Percentiles rank a stretch among this genome's conserved stretches.
phyloP scores from a whole-genome alignment of 2,888 invertebrate species.

The Octodonta nipae region DNA sequence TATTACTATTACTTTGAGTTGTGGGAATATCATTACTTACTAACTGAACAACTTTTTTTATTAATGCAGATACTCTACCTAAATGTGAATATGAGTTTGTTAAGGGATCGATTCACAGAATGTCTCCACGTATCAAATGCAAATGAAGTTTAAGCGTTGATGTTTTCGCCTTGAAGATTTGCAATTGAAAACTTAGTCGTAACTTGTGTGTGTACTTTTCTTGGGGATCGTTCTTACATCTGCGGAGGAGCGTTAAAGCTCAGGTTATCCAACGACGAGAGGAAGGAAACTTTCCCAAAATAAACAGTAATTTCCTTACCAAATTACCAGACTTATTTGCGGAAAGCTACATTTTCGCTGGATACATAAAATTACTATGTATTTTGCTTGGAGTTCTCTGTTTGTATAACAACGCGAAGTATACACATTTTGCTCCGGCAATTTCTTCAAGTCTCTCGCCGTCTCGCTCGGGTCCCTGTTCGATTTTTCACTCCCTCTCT shows the following conservation, averaged over 20 bases:
- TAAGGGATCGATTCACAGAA: too few relatives aligned
- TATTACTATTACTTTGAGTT: too few relatives aligned
- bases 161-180: too few relatives aligned
- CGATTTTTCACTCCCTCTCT: slow-evolving; percentile 1
- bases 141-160: too few relatives aligned
- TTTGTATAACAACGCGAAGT: slow-evolving; percentile 29
- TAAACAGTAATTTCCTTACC: slow-evolving; percentile 38
- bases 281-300: slow-evolving; percentile 33
- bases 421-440: slow-evolving; percentile 25
- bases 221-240: too few relatives aligned
- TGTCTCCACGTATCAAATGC: too few relatives aligned
- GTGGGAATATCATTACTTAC: too few relatives aligned
- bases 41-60: too few relatives aligned
- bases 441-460: slow-evolving; percentile 22
- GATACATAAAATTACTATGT: slow-evolving; percentile 37
- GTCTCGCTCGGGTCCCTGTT: slow-evolving; percentile 15
- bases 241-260: slow-evolving; percentile 1
- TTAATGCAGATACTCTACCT: too few relatives aligned
- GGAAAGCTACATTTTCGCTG: slow-evolving; percentile 34
- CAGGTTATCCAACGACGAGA: slow-evolving; percentile 27
- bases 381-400: slow-evolving; percentile 33
- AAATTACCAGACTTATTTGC: slow-evolving; percentile 37
- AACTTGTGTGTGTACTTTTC: too few relatives aligned
- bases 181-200: too few relatives aligned
- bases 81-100: too few relatives aligned